Percentiles rank a stretch among this genome's conserved stretches.
phyloP scores from a whole-genome alignment of 2,888 invertebrate species.

The Clistopyga incitator region DNA sequence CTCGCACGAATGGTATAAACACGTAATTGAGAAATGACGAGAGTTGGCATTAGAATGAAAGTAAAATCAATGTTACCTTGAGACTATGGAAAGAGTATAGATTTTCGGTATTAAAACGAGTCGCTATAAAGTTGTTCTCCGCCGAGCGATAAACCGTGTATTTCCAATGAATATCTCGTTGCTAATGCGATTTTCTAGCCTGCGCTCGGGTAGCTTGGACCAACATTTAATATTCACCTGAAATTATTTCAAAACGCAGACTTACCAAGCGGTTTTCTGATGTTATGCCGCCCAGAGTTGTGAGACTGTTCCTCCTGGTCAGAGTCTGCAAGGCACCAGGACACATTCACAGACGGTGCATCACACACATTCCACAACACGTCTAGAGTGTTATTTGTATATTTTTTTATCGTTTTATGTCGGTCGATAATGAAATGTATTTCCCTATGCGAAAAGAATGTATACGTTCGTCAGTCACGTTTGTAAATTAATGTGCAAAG shows the following conservation, averaged over 20 bases:
- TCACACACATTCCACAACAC: constrained; percentile 84
- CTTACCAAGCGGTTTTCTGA: constrained; percentile 87
- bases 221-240: constrained; percentile 49
- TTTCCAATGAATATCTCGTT: constrained; percentile 34
- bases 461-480: constrained; percentile 15
- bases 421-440: constrained; percentile 42
- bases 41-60: constrained; percentile 30
- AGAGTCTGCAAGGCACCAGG: constrained; percentile 84
- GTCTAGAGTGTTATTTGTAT: constrained; percentile 80
- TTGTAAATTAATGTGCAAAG: constrained; percentile 3
- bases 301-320: constrained; percentile 84
- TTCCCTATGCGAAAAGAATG: constrained; percentile 3
- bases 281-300: constrained; percentile 84
- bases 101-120: constrained; percentile 43
- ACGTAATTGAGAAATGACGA: constrained; percentile 16
- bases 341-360: constrained; percentile 83
- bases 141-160: constrained; percentile 30
- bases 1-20: neutral
- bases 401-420: constrained; percentile 52
- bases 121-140: constrained; percentile 36
- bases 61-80: constrained; percentile 60
- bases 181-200: constrained; percentile 32
- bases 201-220: constrained; percentile 16
- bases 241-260: constrained; percentile 65
- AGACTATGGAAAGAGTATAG: constrained; percentile 58